Evolutionary conservation across 2,888 invertebrate genomes (phyloP), one percentile per base, ranked within the genome.

Genomic region (Drosophila yooni): DNA sequence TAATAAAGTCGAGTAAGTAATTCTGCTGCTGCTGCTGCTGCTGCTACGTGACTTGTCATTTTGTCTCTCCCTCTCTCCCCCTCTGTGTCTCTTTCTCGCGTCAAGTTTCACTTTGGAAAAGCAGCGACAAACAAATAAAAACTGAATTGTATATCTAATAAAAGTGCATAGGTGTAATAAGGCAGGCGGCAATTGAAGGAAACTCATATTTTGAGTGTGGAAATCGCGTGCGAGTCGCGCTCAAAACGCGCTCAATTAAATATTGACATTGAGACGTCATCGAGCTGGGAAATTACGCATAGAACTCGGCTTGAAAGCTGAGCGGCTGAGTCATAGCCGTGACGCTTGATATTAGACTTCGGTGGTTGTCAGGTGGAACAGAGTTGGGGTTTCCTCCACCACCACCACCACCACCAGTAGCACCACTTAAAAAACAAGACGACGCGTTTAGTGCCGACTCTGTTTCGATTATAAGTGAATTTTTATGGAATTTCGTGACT

Each of bases 401-500:
- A 27, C 29, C 3, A 50, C 10, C 3, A 50, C 10, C 18, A 5
- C 4, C n/a, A 43, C 11, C 21, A 13, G 21, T 3, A 46, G 21
- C 46, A 57, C 61, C 29, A 62, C 40, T 65, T 46, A 21, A 66
- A 65, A 38, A 36, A 46, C 52, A 43, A 53, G 57, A 36, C 63
- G 31, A 31, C 21, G 50, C n/a, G 60, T 56, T 36, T 36, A 46
- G 1, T 36, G 27, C 54, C 57, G 56, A 72, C 70, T 73, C 65
- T 70, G 52, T 60, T 56, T 58, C 43, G 72, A 67, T 73, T 79
- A 57, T 70, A 73, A 59, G 54, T 69, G 33, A 51, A 60, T 62
- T 67, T 75, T 79, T 60, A 61, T 78, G 79, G 64, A 82, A 76
- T 80, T 84, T 74, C 89, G 85, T 85, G 85, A 85, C 88, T 87